phyloP scores from a whole-genome alignment of 1,140 invertebrate species.

The Globodera rostochiensis region DNA sequence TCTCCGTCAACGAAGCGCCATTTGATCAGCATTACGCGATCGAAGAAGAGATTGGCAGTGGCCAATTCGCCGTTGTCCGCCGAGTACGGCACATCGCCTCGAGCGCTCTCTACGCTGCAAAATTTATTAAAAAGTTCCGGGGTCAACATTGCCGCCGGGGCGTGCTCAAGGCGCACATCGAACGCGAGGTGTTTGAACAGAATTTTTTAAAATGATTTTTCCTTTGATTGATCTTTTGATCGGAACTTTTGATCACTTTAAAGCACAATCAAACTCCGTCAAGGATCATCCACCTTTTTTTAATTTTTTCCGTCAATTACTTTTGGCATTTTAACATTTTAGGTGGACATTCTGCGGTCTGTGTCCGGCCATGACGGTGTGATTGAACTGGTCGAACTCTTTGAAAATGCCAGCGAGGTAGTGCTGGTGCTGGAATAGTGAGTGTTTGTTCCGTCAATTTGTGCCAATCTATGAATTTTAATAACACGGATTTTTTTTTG shows the following conservation, averaged over 20 bases:
- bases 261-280: too few relatives aligned
- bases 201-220: too few relatives aligned
- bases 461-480: neutral
- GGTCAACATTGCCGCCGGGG: conserved; percentile 70
- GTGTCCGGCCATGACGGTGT: conserved; percentile 70
- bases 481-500: too few relatives aligned
- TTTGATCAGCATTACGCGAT: conserved; percentile 50
- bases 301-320: too few relatives aligned
- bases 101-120: conserved; percentile 86
- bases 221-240: too few relatives aligned
- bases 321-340: neutral
- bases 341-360: conserved; percentile 68
- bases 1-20: conserved; percentile 45
- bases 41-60: conserved; percentile 66
- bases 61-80: conserved; percentile 91
- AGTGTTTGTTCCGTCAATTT: conserved; percentile 50
- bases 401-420: conserved; percentile 69
- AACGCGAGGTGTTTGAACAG: conserved; percentile 65
- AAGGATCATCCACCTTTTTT: too few relatives aligned
- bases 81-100: conserved; percentile 82
- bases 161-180: conserved; percentile 70
- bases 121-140: conserved; percentile 83
- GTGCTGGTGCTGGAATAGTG: conserved; percentile 71
- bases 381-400: conserved; percentile 70
- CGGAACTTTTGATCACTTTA: too few relatives aligned